A percentile compares a stretch with the other conserved stretches of the same genome.
phyloP scores from a whole-genome alignment of 1,140 invertebrate species.

The Anastrepha obliqua region DNA sequence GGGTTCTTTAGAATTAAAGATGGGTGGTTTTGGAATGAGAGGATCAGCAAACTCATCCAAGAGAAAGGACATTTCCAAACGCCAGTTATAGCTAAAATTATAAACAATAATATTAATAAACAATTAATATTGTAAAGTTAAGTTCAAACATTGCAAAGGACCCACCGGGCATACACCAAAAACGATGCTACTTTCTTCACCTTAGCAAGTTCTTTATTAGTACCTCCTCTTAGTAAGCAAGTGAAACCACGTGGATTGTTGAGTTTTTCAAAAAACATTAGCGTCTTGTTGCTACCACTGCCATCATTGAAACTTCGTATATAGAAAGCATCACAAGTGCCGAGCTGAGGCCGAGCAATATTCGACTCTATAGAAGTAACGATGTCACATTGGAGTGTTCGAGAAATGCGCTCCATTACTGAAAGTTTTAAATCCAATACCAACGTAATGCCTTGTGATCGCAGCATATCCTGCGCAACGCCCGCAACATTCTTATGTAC shows the following conservation, averaged over 20 bases:
- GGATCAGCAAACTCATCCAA: conserved; percentile 80
- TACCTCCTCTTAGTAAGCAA: conserved; percentile 88
- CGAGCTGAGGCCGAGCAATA: conserved; percentile 87
- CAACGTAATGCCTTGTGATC: conserved; percentile 88
- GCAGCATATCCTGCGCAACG: conserved; percentile 89
- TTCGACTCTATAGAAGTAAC: conserved; percentile 93
- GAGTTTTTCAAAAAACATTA: conserved; percentile 96
- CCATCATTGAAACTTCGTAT: conserved; percentile 78
- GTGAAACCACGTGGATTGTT: conserved; percentile 90
- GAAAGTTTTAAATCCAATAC: conserved; percentile 91
- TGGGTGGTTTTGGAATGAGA: conserved; percentile 68
- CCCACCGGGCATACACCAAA: conserved; percentile 83
- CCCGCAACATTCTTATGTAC: conserved; percentile 93
- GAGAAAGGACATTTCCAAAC: conserved; percentile 92
- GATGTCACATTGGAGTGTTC: conserved; percentile 90
- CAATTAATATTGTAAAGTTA: not conserved
- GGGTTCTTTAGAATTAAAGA: conserved; percentile 72
- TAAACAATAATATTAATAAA: conserved; percentile 15
- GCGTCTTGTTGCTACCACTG: conserved; percentile 81
- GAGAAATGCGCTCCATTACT: conserved; percentile 88
- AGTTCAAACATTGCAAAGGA: not conserved
- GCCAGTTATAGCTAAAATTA: conserved; percentile 85
- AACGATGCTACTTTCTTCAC: conserved; percentile 89
- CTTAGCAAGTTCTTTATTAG: conserved; percentile 83
- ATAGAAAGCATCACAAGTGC: conserved; percentile 91